Evolutionary conservation across 1,140 invertebrate species (phyloP).

Genomic region (Brachystomella parvula): DNA sequence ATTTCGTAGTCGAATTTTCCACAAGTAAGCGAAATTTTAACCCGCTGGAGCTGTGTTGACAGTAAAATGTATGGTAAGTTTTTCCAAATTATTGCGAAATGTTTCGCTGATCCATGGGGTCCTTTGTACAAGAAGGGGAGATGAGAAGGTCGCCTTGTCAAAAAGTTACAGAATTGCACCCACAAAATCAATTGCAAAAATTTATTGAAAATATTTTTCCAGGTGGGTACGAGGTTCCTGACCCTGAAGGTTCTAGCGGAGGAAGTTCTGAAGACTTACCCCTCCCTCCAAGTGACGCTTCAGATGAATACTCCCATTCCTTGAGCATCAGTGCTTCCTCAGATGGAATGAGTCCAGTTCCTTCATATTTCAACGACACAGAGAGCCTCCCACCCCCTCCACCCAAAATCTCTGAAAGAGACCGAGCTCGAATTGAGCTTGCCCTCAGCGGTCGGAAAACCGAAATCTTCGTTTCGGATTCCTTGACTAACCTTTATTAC

Average conservation of each 20-base stretch:
- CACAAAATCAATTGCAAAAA: too few species aligned
- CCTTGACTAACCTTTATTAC: slow-evolving; percentile 69
- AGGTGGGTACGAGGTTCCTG: slow-evolving; percentile 29
- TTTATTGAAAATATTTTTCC: too few species aligned
- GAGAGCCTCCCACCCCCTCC: slow-evolving; percentile 21
- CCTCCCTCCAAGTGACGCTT: slow-evolving; percentile 15
- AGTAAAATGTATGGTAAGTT: too few species aligned
- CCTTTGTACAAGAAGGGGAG: too few species aligned
- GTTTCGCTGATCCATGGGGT: too few species aligned
- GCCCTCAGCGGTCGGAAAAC: slow-evolving; percentile 72
- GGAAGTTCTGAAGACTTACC: slow-evolving; percentile 30
- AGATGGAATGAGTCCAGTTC: slow-evolving; percentile 9
- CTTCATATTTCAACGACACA: not conserved
- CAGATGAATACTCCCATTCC: slow-evolving; percentile 28
- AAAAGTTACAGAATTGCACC: too few species aligned
- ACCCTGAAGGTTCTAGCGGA: slow-evolving; percentile 20
- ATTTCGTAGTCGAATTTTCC: too few species aligned
- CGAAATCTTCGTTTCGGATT: slow-evolving; percentile 67
- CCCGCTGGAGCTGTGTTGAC: too few species aligned
- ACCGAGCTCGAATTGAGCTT: slow-evolving; percentile 65
- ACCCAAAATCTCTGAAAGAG: slow-evolving; percentile 54
- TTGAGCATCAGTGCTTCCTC: slow-evolving; percentile 10
- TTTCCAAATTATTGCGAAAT: too few species aligned
- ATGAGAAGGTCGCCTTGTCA: too few species aligned
- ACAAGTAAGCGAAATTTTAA: too few species aligned